These are phyloP conservation scores for Hypselothyrea guttata DNA, from an alignment of 2,888 invertebrate genomes.

Conservation along the genomic window DNA sequence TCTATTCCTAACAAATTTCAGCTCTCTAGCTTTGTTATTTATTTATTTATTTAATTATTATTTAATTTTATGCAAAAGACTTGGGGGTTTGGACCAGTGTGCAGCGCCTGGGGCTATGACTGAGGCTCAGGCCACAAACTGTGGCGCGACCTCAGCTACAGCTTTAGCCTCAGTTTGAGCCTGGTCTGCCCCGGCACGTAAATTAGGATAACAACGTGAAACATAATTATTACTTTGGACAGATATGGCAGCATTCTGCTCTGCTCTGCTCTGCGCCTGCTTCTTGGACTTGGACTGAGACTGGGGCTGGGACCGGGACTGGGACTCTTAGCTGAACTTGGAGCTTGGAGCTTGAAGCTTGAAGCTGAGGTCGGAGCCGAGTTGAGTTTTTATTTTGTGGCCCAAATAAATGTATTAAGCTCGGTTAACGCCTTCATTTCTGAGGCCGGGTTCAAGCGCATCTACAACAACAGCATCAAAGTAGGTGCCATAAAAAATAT, in stretches of 20 bases:
- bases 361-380: slow-evolving; percentile 1
- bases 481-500: slow-evolving; percentile 75
- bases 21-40: too few relatives aligned
- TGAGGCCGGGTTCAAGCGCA: neutral
- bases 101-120: neutral
- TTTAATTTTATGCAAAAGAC: too few relatives aligned
- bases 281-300: slow-evolving; percentile 14
- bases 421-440: slow-evolving; percentile 77
- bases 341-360: neutral
- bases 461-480: slow-evolving; percentile 36
- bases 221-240: slow-evolving; percentile 79
- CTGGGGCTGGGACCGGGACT: slow-evolving; percentile 11
- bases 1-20: too few relatives aligned
- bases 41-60: too few relatives aligned
- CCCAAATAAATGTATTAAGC: slow-evolving; percentile 80
- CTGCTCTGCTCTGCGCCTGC: too few relatives aligned
- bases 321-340: neutral
- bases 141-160: slow-evolving; percentile 4
- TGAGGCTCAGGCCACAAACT: slow-evolving; percentile 3
- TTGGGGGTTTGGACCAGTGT: slow-evolving; percentile 7
- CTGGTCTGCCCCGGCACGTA: slow-evolving; percentile 72
- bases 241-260: slow-evolving; percentile 58
- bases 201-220: slow-evolving; percentile 81
- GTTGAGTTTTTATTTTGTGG: slow-evolving; percentile 56
- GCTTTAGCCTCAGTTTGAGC: slow-evolving; percentile 6